A percentile compares a stretch with the other conserved stretches of the same genome.
Evolutionary conservation across 2,888 invertebrate species (phyloP).

Genomic region (Acleris laterana): DNA sequence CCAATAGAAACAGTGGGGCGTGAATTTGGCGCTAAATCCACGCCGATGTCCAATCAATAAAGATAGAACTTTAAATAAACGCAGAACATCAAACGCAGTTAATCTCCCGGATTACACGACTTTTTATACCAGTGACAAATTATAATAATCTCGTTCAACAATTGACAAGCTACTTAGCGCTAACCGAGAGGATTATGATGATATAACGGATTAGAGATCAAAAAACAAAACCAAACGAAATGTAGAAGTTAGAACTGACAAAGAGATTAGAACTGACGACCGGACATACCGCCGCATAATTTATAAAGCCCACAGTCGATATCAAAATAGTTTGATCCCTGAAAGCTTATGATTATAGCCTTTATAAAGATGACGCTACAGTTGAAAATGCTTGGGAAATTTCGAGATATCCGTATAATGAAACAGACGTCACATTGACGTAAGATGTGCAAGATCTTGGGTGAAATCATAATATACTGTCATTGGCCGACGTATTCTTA

Average conservation of each 20-base stretch:
- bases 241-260: slow-evolving; percentile 59
- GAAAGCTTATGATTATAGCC: slow-evolving; percentile 58
- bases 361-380: slow-evolving; percentile 57
- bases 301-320: slow-evolving; percentile 71
- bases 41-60: slow-evolving; percentile 69
- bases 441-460: slow-evolving; percentile 77
- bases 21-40: slow-evolving; percentile 59
- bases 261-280: slow-evolving; percentile 71
- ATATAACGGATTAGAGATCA: slow-evolving; percentile 58
- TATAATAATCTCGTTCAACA: slow-evolving; percentile 54
- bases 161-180: slow-evolving; percentile 54
- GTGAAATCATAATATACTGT: slow-evolving; percentile 80
- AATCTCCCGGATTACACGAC: slow-evolving; percentile 38
- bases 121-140: slow-evolving; percentile 25
- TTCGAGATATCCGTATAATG: slow-evolving; percentile 66
- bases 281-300: slow-evolving; percentile 79
- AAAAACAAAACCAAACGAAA: slow-evolving; percentile 60
- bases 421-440: slow-evolving; percentile 83
- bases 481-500: slow-evolving; percentile 67
- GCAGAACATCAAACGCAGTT: slow-evolving; percentile 42
- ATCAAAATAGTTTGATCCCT: slow-evolving; percentile 70
- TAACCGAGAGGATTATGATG: slow-evolving; percentile 53
- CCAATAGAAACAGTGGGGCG: slow-evolving; percentile 72
- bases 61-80: slow-evolving; percentile 62
- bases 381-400: slow-evolving; percentile 58